Evolutionary conservation across 2,888 invertebrate species (phyloP), one percentile per base, ranked within the genome.

Genomic region (Leptinotarsa haldemani): DNA sequence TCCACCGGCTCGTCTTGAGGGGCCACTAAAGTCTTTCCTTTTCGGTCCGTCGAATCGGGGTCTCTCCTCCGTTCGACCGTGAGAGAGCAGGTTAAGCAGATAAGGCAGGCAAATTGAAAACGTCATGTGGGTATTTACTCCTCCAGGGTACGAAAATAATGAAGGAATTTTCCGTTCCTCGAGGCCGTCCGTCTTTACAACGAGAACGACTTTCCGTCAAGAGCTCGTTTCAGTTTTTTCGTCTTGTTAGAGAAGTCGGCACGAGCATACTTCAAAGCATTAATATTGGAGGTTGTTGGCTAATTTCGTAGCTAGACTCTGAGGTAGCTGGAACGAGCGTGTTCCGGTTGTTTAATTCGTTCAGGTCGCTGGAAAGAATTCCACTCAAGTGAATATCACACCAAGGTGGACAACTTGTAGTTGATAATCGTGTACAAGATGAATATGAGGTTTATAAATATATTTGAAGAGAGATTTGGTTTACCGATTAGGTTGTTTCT

Each of bases 71-170:
- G 61, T 61, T n/a, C 61, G 61, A n/a, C 61, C 61, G 61, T 61
- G 61, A 61, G 61, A 40, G 61, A 61, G 70, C 75, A 74, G 69
- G 74, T 69, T 77, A 77, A 77, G 74, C 73, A 74, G 77, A 77
- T 75, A 77, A 77, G 72, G 65, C 67, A 63, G 75, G 50, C 74
- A 75, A 77, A 77, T 77, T 77, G 77, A 75, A 77, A 77, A 77
- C 73, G 74, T 77, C 75, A 75, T 75, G 75, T 77, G 77, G 75
- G 75, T 75, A 73, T 77, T 75, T 73, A 61, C 69, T 64, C 70
- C 77, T 71, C 72, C 58, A 25, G 77, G 71, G 77, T 65, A 70
- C 5, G 66, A 75, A 74, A 74, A 77, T 77, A 77, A 77, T 74
- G 75, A 77, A 75, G 69, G 67, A 77, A 77, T 75, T 65, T 73